Conservation (phyloP, 2,888 invertebrate species). For the Calliphora vomitoria region DNA sequence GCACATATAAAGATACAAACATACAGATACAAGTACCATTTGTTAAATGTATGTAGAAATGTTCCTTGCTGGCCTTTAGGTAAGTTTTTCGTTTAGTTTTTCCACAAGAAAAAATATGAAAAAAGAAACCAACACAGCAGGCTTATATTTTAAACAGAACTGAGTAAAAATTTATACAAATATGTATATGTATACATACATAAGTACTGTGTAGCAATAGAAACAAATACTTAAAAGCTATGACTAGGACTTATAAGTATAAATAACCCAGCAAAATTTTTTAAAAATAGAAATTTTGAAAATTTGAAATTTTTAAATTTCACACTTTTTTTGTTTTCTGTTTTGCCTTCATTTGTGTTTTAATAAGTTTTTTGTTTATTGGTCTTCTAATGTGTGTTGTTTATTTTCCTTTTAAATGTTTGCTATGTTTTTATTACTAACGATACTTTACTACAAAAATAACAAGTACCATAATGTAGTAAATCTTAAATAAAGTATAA, state of each 20-base stretch:
- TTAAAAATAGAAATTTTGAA: no score
- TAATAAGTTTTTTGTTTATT: neutral
- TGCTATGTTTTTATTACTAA: constrained; percentile 21
- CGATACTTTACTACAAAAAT: constrained; percentile 43
- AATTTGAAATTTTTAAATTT: no score
- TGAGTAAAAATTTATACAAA: neutral
- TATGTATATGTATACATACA: neutral
- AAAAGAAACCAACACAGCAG: constrained; percentile 16
- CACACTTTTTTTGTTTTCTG: no score
- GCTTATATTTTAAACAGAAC: constrained; percentile 8
- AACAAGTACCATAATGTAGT: constrained; percentile 61
- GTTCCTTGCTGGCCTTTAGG: constrained; percentile 46
- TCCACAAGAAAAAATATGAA: neutral
- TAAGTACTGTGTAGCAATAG: neutral
- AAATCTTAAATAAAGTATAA: constrained; percentile 56
- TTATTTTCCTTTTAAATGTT: neutral
- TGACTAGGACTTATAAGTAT: neutral
- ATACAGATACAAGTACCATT: constrained; percentile 12
- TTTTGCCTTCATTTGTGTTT: no score
- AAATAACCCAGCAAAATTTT: neutral
- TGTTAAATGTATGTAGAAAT: constrained; percentile 13
- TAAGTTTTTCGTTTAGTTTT: constrained; percentile 59
- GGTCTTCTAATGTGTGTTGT: neutral
- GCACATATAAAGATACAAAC: neutral
- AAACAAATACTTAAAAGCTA: neutral